These are phyloP conservation scores for Episyrphus balteatus DNA, from an alignment of 1,140 invertebrate species.

Conservation along the genomic window DNA sequence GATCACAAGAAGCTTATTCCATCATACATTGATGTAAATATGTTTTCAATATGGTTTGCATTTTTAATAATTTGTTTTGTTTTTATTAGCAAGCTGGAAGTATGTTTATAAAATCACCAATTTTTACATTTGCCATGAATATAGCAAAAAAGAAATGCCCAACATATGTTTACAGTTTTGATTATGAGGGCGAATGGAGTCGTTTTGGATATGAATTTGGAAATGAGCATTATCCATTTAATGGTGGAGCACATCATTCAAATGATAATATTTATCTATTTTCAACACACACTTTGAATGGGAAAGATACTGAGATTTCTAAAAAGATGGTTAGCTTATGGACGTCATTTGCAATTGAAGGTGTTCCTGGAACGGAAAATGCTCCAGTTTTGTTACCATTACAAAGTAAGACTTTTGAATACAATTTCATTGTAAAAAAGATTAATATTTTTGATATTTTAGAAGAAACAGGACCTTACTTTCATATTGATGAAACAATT, in stretches of 20 bases:
- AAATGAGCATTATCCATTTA: slow-evolving; percentile 33
- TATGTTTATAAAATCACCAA: slow-evolving; percentile 26
- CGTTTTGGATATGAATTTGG: slow-evolving; percentile 34
- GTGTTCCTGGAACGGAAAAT: slow-evolving; percentile 12
- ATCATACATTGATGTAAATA: slow-evolving; percentile 27
- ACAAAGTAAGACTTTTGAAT: slow-evolving; percentile 4
- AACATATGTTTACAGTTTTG: slow-evolving; percentile 30
- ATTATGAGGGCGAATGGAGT: slow-evolving; percentile 27
- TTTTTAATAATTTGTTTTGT: background rate
- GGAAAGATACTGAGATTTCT: slow-evolving; percentile 23
- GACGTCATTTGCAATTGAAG: slow-evolving; percentile 33
- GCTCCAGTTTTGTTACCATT: slow-evolving; percentile 3
- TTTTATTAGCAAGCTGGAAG: slow-evolving; percentile 15
- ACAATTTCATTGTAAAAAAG: background rate
- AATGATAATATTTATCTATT: slow-evolving; percentile 36
- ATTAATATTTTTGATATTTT: background rate
- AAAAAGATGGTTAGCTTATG: slow-evolving; percentile 34
- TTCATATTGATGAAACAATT: slow-evolving; percentile 16
- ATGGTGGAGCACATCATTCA: slow-evolving; percentile 37
- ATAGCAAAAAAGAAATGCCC: slow-evolving; percentile 9
- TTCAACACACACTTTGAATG: slow-evolving; percentile 22
- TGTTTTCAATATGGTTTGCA: background rate
- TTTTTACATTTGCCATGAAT: slow-evolving; percentile 17
- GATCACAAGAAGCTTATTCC: slow-evolving; percentile 21
- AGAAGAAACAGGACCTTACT: slow-evolving; percentile 23